These are phyloP conservation scores for Uloborus plumipes DNA, from an alignment of 2,888 invertebrate species.

Conservation along the genomic window DNA sequence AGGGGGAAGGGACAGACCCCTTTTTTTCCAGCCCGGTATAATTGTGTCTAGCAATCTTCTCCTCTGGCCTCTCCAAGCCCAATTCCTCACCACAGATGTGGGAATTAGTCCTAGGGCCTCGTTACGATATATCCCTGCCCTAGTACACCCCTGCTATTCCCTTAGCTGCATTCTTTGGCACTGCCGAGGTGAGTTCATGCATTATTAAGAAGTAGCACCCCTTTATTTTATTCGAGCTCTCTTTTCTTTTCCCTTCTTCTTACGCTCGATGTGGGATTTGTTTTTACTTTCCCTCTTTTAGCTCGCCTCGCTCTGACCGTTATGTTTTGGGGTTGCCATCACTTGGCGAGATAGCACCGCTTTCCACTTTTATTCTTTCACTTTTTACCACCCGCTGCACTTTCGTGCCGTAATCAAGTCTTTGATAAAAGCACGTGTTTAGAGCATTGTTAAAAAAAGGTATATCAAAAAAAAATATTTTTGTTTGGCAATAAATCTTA, in stretches of 20 bases:
- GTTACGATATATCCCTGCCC: slow-evolving; percentile 33
- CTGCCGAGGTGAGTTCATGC: slow-evolving; percentile 59
- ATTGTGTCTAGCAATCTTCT: slow-evolving; percentile 52
- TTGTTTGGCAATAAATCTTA: too few relatives aligned
- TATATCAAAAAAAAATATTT: too few relatives aligned
- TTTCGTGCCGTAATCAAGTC: not conserved
- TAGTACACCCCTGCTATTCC: slow-evolving; percentile 12
- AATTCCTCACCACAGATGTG: slow-evolving; percentile 61
- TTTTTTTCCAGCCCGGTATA: slow-evolving; percentile 30
- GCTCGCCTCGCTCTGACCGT: slow-evolving; percentile 16
- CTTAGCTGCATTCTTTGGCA: slow-evolving; percentile 30
- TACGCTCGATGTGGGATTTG: slow-evolving; percentile 47
- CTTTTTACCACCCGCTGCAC: not conserved
- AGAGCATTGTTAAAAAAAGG: too few relatives aligned
- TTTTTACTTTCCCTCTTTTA: slow-evolving; percentile 52
- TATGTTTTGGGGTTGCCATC: slow-evolving; percentile 13
- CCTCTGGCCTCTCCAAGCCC: slow-evolving; percentile 26
- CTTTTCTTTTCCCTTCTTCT: slow-evolving; percentile 21
- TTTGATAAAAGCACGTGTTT: too few relatives aligned
- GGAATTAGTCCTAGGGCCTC: slow-evolving; percentile 61
- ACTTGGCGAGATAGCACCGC: slow-evolving; percentile 23
- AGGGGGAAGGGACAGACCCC: not conserved
- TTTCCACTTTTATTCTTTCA: not conserved
- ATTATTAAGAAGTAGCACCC: slow-evolving; percentile 65
- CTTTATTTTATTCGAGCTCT: slow-evolving; percentile 56